Conservation (phyloP, 2,888 invertebrate species). For the Apomyelois bistriatella region DNA sequence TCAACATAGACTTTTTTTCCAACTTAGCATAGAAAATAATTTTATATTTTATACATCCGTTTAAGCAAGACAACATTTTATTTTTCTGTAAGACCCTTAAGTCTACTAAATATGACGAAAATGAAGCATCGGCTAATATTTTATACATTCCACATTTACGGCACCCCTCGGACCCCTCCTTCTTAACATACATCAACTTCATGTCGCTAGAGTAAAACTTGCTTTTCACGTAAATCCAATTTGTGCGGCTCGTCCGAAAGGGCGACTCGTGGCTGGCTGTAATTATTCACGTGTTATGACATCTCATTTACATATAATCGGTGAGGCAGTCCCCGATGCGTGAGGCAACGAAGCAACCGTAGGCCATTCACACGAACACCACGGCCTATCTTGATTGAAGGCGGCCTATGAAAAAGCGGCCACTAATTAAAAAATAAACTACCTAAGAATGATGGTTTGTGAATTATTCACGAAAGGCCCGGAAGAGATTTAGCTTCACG, state of each 20-base stretch:
- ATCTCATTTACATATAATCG: slow-evolving; percentile 80
- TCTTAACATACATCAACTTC: slow-evolving; percentile 49
- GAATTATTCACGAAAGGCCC: slow-evolving; percentile 61
- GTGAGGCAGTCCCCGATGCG: slow-evolving; percentile 64
- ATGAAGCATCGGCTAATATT: slow-evolving; percentile 12
- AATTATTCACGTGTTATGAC: slow-evolving; percentile 80
- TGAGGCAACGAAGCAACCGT: slow-evolving; percentile 66
- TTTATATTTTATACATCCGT: too few species aligned
- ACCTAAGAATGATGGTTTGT: slow-evolving; percentile 57
- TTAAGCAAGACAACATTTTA: too few species aligned
- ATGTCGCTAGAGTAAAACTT: slow-evolving; percentile 58
- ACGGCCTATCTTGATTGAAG: slow-evolving; percentile 68
- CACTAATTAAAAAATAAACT: slow-evolving; percentile 78
- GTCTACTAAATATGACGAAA: slow-evolving; percentile 1
- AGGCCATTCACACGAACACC: slow-evolving; percentile 76
- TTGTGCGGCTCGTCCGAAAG: slow-evolving; percentile 71
- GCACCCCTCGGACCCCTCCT: slow-evolving; percentile 18
- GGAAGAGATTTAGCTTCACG: slow-evolving; percentile 56
- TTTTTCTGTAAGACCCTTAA: neutral
- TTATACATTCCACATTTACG: slow-evolving; percentile 17
- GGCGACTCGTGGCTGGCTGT: slow-evolving; percentile 72
- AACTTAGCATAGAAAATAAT: too few species aligned
- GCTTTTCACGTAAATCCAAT: slow-evolving; percentile 76
- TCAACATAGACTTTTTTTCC: too few species aligned
- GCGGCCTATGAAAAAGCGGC: slow-evolving; percentile 74